phyloP scores from a whole-genome alignment of 2,113 vertebrate genomes.

The Gallinago undulata region DNA sequence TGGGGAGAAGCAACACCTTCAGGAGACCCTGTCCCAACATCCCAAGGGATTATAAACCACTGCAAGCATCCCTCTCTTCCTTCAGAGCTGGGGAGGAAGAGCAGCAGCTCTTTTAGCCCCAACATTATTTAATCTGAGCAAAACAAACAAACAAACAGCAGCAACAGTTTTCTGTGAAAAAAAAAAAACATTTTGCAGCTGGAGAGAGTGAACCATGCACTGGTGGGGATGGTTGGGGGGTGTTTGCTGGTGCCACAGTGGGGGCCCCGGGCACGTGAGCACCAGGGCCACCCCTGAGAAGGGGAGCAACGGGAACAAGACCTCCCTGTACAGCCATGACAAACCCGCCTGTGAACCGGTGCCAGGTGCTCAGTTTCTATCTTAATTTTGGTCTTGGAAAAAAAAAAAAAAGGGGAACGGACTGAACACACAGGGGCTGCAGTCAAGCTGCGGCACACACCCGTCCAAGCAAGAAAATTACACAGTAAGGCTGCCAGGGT shows the following conservation, averaged over 20 bases:
- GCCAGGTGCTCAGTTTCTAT: conserved; percentile 46
- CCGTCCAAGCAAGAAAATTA: conserved; percentile 40
- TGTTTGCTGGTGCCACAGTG: not conserved
- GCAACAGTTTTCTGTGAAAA: not conserved
- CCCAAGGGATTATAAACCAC: not conserved
- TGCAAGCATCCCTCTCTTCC: not conserved
- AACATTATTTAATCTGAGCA: not conserved
- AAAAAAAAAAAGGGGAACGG: not conserved
- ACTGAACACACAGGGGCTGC: conserved; percentile 43
- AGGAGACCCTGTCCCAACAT: not conserved
- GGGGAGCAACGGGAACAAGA: not conserved
- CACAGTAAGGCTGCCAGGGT: conserved; percentile 5
- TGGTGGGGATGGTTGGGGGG: not conserved
- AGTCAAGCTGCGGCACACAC: conserved; percentile 9
- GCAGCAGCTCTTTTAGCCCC: not conserved
- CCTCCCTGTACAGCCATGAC: not conserved
- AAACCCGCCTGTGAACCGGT: not conserved
- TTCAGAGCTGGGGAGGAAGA: not conserved
- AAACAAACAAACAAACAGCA: not conserved
- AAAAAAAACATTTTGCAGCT: not conserved
- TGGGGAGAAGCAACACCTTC: not conserved
- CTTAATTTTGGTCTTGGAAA: conserved; percentile 31
- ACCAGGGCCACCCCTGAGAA: not conserved
- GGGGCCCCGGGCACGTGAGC: not conserved
- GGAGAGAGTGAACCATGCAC: not conserved